Percentiles rank a stretch among this genome's conserved stretches.
Conservation (phyloP, 2,797 vertebrate genomes). For the Australoheros facetus region DNA sequence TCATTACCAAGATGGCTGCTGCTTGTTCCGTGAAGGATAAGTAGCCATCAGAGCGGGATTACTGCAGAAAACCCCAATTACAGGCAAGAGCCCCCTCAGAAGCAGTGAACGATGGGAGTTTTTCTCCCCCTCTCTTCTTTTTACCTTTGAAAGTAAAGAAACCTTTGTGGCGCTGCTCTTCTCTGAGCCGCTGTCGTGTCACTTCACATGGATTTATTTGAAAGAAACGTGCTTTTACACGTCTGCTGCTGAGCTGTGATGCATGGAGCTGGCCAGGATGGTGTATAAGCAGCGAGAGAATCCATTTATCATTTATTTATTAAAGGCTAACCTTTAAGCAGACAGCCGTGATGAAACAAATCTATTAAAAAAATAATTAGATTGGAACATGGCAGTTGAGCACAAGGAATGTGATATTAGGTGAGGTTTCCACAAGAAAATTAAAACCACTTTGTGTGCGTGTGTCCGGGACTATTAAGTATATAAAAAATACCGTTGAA, state of each 20-base stretch:
- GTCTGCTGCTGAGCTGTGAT: not conserved
- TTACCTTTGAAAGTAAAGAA: constrained; percentile 11
- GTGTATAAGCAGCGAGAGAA: not conserved
- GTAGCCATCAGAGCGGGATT: constrained; percentile 56
- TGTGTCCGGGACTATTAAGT: not conserved
- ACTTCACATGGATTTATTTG: not conserved
- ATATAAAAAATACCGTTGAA: not conserved
- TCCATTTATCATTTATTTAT: constrained; percentile 56
- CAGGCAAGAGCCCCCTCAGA: constrained; percentile 26
- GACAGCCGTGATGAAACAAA: constrained; percentile 40
- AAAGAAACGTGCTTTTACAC: not conserved
- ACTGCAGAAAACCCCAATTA: constrained; percentile 57
- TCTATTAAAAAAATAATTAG: constrained; percentile 55
- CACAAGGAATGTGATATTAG: not conserved
- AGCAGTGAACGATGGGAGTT: not conserved
- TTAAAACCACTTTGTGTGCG: not conserved
- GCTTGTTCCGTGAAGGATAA: constrained; percentile 64
- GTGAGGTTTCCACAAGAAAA: not conserved
- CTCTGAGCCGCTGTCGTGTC: not conserved
- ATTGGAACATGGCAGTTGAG: not conserved
- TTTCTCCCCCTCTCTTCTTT: not conserved
- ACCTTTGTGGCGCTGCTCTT: not conserved
- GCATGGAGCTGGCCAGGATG: not conserved
- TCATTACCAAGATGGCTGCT: constrained; percentile 62
- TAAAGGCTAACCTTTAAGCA: constrained; percentile 59